Conservation (phyloP, 2,888 invertebrate genomes). For the Himalopsyche kuldschensis region DNA sequence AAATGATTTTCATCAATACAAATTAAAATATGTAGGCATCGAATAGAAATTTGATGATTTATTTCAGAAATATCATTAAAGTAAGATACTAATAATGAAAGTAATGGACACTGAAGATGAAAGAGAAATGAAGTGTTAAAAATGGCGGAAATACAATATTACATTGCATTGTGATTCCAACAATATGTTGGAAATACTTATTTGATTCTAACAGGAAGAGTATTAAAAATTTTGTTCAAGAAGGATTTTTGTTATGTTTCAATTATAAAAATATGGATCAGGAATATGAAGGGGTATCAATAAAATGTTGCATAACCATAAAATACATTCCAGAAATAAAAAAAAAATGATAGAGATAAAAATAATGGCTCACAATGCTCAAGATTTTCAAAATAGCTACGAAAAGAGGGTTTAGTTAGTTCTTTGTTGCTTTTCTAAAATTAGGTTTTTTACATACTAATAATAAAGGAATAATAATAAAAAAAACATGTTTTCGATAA, state of each 20-base stretch:
- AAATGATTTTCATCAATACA: no score
- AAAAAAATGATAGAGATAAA: background rate
- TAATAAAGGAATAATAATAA: background rate
- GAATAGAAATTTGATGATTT: no score
- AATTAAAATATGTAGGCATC: no score
- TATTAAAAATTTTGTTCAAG: background rate
- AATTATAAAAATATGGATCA: background rate
- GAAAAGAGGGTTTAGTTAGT: slow-evolving; percentile 26
- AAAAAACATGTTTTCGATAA: slow-evolving; percentile 1
- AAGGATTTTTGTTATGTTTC: background rate
- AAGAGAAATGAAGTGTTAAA: no score
- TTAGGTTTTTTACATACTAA: slow-evolving; percentile 1
- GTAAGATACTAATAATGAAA: no score
- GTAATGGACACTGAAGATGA: no score
- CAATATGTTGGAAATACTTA: no score
- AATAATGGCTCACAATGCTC: slow-evolving; percentile 6
- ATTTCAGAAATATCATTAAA: no score
- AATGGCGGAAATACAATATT: no score
- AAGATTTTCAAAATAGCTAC: slow-evolving; percentile 11
- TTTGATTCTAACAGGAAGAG: no score
- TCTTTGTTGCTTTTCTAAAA: slow-evolving; percentile 21
- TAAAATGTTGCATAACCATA: background rate
- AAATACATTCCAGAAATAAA: slow-evolving; percentile 5
- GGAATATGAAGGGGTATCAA: background rate
- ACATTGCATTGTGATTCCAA: no score